These are phyloP conservation scores for Macaria notata DNA, from an alignment of 2,888 invertebrate species.

Conservation along the genomic window DNA sequence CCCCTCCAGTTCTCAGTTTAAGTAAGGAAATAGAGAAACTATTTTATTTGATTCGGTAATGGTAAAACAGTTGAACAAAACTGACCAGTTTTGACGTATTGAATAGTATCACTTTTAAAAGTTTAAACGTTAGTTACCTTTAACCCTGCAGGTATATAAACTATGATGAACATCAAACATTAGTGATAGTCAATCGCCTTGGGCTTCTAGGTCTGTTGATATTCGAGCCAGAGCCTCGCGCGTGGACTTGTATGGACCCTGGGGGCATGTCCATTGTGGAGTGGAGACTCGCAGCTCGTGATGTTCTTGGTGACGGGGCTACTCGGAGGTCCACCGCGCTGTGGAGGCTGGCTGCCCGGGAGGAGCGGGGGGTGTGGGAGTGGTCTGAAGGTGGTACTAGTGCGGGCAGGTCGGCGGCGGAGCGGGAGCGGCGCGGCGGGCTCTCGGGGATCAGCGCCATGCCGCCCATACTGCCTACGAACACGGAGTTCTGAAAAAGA, in stretches of 20 bases:
- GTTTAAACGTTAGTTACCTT: too few species aligned
- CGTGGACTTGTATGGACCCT: slow-evolving; percentile 70
- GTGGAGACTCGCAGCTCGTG: slow-evolving; percentile 70
- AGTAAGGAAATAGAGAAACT: too few species aligned
- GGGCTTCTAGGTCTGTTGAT: slow-evolving; percentile 68
- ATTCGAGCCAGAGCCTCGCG: slow-evolving; percentile 63
- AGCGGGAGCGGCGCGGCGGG: slow-evolving; percentile 89
- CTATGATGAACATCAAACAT: slow-evolving; percentile 46
- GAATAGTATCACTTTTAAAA: too few species aligned
- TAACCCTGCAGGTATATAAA: too few species aligned
- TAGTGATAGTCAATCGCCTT: slow-evolving; percentile 67
- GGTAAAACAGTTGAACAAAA: too few species aligned
- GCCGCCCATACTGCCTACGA: slow-evolving; percentile 87
- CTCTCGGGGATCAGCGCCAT: slow-evolving; percentile 86
- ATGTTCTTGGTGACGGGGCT: slow-evolving; percentile 65
- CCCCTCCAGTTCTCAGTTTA: too few species aligned
- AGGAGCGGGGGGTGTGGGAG: slow-evolving; percentile 63
- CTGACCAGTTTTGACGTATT: too few species aligned
- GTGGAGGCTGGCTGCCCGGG: slow-evolving; percentile 72
- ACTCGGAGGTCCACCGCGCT: slow-evolving; percentile 71
- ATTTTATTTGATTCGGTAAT: too few species aligned
- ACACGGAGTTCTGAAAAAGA: slow-evolving; percentile 89
- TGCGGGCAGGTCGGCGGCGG: slow-evolving; percentile 92
- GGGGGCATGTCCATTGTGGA: slow-evolving; percentile 66
- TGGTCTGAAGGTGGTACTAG: slow-evolving; percentile 81